These are phyloP conservation scores for Drosophila nigritarsus DNA, from an alignment of 2,888 invertebrate species.

Conservation along the genomic window DNA sequence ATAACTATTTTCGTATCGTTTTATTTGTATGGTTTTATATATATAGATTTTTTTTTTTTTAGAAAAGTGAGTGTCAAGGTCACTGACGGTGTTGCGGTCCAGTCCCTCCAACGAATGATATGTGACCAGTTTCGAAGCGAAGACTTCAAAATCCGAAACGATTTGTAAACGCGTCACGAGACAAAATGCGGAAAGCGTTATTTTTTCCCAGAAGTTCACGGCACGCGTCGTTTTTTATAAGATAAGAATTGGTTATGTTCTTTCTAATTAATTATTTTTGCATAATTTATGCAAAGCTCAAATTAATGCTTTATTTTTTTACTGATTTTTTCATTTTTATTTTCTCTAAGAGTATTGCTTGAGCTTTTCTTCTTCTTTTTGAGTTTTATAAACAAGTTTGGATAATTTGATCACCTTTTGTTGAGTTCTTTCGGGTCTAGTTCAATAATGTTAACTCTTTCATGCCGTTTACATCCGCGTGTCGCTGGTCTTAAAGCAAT, in stretches of 20 bases:
- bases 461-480: slow-evolving; percentile 72
- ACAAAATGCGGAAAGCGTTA: slow-evolving; percentile 58
- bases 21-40: slow-evolving; percentile 29
- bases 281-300: slow-evolving; percentile 53
- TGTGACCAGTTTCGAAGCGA: slow-evolving; percentile 42
- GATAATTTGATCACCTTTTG: slow-evolving; percentile 53
- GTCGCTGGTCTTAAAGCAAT: slow-evolving; percentile 62
- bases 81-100: slow-evolving; percentile 55
- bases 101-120: slow-evolving; percentile 24
- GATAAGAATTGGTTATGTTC: slow-evolving; percentile 45
- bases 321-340: slow-evolving; percentile 20
- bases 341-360: slow-evolving; percentile 17
- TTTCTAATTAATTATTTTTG: slow-evolving; percentile 46
- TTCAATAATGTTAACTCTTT: slow-evolving; percentile 39
- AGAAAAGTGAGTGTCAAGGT: slow-evolving; percentile 85
- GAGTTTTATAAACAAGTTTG: slow-evolving; percentile 57
- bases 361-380: slow-evolving; percentile 21
- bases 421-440: slow-evolving; percentile 45
- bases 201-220: slow-evolving; percentile 21
- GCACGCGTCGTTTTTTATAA: slow-evolving; percentile 59
- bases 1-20: slow-evolving; percentile 29
- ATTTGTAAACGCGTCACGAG: slow-evolving; percentile 66
- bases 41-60: slow-evolving; percentile 41
- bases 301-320: slow-evolving; percentile 14
- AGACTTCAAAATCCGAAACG: slow-evolving; percentile 16